Conservation (phyloP, 2,797 vertebrate genomes). For the Petrocephalus sullivani region DNA sequence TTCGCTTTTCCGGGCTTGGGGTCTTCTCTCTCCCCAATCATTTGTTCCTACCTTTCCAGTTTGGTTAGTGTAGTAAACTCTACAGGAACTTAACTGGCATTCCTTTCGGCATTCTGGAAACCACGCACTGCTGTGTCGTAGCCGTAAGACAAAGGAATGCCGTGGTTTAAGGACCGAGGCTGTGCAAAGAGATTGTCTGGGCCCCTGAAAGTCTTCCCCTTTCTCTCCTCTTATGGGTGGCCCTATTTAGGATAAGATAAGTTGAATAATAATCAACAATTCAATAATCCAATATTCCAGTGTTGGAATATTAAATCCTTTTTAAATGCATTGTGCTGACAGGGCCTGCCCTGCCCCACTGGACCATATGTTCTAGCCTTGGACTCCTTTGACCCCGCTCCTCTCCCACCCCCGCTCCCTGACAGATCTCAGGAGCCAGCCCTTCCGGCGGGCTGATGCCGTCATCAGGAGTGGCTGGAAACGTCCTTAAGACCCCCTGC, state of each 20-base stretch:
- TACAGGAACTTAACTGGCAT: neutral
- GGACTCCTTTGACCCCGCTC: slow-evolving; percentile 39
- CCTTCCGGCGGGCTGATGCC: slow-evolving; percentile 76
- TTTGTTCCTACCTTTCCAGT: neutral
- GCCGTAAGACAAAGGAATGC: neutral
- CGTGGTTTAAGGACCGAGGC: neutral
- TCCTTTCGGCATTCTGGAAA: neutral
- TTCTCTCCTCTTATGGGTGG: neutral
- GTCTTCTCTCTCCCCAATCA: neutral
- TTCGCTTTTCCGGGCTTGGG: neutral
- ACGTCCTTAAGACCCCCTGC: slow-evolving; percentile 64
- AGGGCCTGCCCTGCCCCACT: slow-evolving; percentile 46
- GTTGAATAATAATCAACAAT: neutral
- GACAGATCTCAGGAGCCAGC: slow-evolving; percentile 79
- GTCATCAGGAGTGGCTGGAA: slow-evolving; percentile 78
- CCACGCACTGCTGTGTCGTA: neutral
- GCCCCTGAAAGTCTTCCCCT: neutral
- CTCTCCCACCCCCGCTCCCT: slow-evolving; percentile 48
- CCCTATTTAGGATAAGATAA: neutral
- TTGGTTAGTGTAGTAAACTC: neutral
- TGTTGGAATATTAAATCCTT: neutral
- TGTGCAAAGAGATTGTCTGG: neutral
- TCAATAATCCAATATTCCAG: neutral
- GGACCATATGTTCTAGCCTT: neutral
- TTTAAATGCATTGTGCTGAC: neutral